These are phyloP conservation scores for Polyommatus icarus DNA, from an alignment of 2,888 invertebrate genomes.

Conservation along the genomic window DNA sequence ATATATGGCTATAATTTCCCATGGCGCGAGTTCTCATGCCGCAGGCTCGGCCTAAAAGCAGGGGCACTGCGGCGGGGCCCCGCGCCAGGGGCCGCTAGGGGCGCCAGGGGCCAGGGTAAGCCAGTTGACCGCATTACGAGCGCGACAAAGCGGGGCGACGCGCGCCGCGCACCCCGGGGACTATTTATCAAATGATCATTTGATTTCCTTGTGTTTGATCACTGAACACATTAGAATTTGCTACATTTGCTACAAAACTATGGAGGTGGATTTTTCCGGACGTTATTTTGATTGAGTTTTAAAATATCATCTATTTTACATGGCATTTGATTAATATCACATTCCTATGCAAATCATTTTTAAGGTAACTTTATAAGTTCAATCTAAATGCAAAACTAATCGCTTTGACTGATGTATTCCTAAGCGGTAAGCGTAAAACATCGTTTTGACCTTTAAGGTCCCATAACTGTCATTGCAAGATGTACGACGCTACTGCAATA, in stretches of 20 bases:
- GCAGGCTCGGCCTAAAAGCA: background rate
- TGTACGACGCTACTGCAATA: constrained; percentile 14
- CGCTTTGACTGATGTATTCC: constrained; percentile 8
- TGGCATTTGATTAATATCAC: background rate
- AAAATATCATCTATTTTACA: background rate
- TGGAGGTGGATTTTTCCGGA: constrained; percentile 60
- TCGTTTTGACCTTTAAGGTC: constrained; percentile 17
- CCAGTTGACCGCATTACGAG: constrained; percentile 72
- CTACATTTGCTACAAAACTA: constrained; percentile 54
- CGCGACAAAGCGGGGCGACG: constrained; percentile 50
- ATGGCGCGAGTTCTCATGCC: constrained; percentile 48
- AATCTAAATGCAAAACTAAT: constrained; percentile 19
- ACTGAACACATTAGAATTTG: constrained; percentile 79
- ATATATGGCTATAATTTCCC: constrained; percentile 62
- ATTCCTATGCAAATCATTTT: constrained; percentile 8
- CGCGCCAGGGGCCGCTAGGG: background rate
- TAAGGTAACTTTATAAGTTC: background rate
- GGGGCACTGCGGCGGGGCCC: background rate
- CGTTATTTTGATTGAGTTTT: background rate
- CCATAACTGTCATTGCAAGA: constrained; percentile 20
- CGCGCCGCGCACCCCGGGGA: constrained; percentile 54
- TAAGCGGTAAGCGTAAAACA: constrained; percentile 16
- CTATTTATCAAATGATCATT: constrained; percentile 82
- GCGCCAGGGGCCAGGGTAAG: constrained; percentile 41
- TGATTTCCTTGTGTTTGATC: constrained; percentile 82